Conservation (phyloP, 2,797 vertebrate genomes). For the Cossypha dichroa region DNA sequence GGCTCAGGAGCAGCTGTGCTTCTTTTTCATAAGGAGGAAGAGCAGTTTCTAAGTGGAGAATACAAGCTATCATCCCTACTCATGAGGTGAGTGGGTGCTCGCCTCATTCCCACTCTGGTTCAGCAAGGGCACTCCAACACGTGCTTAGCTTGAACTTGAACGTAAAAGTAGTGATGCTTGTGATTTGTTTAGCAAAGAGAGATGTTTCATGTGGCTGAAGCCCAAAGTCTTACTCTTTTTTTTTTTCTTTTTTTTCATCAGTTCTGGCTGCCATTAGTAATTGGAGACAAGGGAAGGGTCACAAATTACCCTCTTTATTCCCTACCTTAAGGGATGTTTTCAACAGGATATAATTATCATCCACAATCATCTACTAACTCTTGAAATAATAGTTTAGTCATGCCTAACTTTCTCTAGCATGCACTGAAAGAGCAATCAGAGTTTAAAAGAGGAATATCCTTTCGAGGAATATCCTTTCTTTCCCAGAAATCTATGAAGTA, state of each 20-base stretch:
- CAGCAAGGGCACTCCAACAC: not conserved
- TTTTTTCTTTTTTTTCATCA: not conserved
- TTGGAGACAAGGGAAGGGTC: not conserved
- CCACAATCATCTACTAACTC: not conserved
- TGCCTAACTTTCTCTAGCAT: not conserved
- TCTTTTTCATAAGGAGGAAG: not conserved
- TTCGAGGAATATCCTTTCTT: not conserved
- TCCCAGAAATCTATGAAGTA: not conserved
- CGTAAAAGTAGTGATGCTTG: not conserved
- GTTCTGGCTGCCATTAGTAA: not conserved
- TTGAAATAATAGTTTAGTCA: not conserved
- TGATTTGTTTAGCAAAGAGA: not conserved
- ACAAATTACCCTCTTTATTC: not conserved
- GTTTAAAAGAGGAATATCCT: not conserved
- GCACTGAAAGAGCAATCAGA: not conserved
- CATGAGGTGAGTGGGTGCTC: not conserved
- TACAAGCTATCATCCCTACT: rapidly evolving
- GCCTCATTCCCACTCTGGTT: not conserved
- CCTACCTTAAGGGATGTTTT: not conserved
- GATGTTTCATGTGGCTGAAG: not conserved
- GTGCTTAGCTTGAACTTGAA: not conserved
- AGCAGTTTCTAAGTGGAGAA: not conserved
- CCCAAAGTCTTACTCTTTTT: not conserved
- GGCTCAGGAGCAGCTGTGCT: not conserved
- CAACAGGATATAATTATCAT: not conserved